Percentiles rank a stretch among this genome's conserved stretches.
Evolutionary conservation across 1,140 invertebrate species (phyloP).

Genomic region (Paraescarpia echinospica): DNA sequence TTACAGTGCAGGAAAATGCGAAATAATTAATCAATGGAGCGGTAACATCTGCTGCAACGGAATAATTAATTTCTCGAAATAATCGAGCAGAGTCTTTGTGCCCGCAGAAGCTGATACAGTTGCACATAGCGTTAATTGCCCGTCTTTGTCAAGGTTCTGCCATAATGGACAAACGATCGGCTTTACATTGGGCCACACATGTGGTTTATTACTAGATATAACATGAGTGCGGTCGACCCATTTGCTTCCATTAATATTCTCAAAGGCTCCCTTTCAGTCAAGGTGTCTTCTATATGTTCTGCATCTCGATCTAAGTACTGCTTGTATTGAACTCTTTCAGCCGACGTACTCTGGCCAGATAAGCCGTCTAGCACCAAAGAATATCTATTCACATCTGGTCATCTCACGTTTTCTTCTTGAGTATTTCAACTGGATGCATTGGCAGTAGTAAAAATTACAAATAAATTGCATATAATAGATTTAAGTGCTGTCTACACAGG

Average conservation of each 20-base stretch:
- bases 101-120: not conserved
- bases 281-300: not conserved
- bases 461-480: too few relatives aligned
- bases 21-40: conserved; percentile 6
- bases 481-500: too few relatives aligned
- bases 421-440: not conserved
- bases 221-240: not conserved
- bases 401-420: not conserved
- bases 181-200: conserved; percentile 4
- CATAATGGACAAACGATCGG: not conserved
- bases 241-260: conserved; percentile 2
- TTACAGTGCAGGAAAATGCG: not conserved
- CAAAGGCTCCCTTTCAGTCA: not conserved
- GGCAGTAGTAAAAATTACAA: too few relatives aligned
- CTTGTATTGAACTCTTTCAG: not conserved
- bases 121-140: not conserved
- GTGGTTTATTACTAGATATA: not conserved
- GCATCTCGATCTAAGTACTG: not conserved
- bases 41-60: conserved; percentile 3
- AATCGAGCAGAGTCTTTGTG: conserved; percentile 4
- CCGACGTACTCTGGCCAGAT: not conserved
- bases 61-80: not conserved
- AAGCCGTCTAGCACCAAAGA: not conserved
- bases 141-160: not conserved
- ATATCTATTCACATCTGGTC: too few relatives aligned